phyloP scores from a whole-genome alignment of 2,113 vertebrate genomes.

The Callopanchax toddi region DNA sequence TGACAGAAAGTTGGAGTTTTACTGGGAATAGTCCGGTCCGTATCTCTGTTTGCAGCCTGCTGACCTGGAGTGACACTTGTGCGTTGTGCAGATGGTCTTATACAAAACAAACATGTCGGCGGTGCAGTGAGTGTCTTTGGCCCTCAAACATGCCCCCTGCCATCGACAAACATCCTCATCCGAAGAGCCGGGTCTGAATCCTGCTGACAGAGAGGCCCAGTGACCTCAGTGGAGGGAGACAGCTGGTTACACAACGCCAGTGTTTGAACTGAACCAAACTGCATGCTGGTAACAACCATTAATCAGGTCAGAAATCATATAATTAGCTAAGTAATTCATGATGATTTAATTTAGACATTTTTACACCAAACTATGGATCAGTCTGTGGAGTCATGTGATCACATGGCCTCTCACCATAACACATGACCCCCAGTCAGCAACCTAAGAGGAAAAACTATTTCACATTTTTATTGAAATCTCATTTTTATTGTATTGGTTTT shows the following conservation, averaged over 20 bases:
- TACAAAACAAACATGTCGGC: slow-evolving; percentile 40
- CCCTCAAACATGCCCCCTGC: slow-evolving; percentile 30
- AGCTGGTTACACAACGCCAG: slow-evolving; percentile 23
- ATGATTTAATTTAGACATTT: too few relatives aligned
- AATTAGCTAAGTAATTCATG: too few relatives aligned
- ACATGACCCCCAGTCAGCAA: too few relatives aligned
- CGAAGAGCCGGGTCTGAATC: slow-evolving; percentile 22
- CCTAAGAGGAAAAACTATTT: too few relatives aligned
- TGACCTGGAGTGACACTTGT: slow-evolving; percentile 32
- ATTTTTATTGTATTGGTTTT: too few relatives aligned
- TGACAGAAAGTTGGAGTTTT: slow-evolving; percentile 1
- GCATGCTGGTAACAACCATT: not conserved
- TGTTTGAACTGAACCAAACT: not conserved
- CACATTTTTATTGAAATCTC: too few relatives aligned
- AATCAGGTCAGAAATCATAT: too few relatives aligned
- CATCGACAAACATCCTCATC: slow-evolving; percentile 58
- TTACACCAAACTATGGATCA: too few relatives aligned
- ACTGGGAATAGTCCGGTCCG: not conserved
- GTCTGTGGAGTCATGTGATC: too few relatives aligned
- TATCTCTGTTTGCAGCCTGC: slow-evolving; percentile 11
- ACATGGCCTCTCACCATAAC: too few relatives aligned
- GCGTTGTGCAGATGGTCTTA: slow-evolving; percentile 30
- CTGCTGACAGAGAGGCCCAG: slow-evolving; percentile 26
- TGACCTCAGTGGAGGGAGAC: slow-evolving; percentile 30
- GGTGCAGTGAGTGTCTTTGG: slow-evolving; percentile 7